These are phyloP conservation scores for Heteromormyrus szaboi DNA, from an alignment of 2,797 vertebrate species.

Conservation along the genomic window DNA sequence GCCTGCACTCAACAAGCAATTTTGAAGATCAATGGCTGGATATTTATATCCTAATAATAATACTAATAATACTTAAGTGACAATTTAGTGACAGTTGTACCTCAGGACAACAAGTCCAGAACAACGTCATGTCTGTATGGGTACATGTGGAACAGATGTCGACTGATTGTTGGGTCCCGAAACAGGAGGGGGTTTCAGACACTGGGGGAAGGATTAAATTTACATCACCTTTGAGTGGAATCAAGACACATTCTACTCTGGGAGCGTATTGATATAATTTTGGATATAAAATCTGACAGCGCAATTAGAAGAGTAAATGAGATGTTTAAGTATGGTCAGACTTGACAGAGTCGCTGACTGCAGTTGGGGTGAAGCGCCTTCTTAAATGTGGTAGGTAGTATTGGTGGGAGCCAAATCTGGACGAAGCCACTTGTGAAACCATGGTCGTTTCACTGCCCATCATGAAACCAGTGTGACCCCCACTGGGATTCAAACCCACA, in stretches of 20 bases:
- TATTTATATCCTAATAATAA: neutral
- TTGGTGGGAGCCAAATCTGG: neutral
- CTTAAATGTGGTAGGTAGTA: neutral
- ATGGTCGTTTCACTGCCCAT: neutral
- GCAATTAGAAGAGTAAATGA: constrained; percentile 25
- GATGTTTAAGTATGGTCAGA: constrained; percentile 23
- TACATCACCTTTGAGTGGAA: neutral
- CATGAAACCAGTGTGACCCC: neutral
- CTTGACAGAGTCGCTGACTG: constrained; percentile 13
- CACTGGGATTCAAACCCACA: neutral
- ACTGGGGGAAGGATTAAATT: neutral
- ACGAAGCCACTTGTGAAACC: neutral
- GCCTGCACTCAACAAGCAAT: neutral
- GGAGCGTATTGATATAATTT: constrained; percentile 17
- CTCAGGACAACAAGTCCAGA: neutral
- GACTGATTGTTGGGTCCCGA: neutral
- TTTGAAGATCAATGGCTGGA: neutral
- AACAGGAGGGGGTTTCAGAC: neutral
- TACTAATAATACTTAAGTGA: neutral
- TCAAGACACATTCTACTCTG: neutral
- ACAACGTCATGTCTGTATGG: neutral
- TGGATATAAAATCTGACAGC: constrained; percentile 7
- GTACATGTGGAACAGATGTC: neutral
- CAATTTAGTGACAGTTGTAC: neutral
- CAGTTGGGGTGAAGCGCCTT: neutral